Percentiles rank a stretch among this genome's conserved stretches.
Conservation (phyloP, 1,140 invertebrate genomes). For the Drosophila elegans region DNA sequence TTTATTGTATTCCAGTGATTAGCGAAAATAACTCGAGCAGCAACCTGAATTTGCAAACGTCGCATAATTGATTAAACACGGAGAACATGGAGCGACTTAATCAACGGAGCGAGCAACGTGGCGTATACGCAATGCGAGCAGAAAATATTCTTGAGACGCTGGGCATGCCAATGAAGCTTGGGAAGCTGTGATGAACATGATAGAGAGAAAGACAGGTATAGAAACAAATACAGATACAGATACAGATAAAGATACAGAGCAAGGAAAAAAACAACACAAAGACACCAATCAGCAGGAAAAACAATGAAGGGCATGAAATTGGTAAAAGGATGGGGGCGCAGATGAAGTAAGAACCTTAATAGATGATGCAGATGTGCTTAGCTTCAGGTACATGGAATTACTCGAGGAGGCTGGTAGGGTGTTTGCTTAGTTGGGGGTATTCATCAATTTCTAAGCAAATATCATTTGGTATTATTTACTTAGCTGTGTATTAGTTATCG, state of each 20-base stretch:
- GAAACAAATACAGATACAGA: constrained; percentile 18
- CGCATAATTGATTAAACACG: constrained; percentile 76
- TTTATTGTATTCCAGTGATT: constrained; percentile 59
- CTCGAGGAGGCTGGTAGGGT: not conserved
- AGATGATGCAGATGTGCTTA: constrained; percentile 45
- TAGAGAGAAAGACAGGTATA: constrained; percentile 5
- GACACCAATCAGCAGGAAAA: constrained; percentile 74
- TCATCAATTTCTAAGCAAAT: not conserved
- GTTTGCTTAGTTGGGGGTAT: not conserved
- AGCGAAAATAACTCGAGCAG: constrained; percentile 56
- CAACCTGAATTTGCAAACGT: constrained; percentile 61
- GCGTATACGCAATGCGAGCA: constrained; percentile 67
- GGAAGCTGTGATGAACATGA: constrained; percentile 32
- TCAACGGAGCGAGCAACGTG: constrained; percentile 66
- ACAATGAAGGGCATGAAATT: constrained; percentile 46
- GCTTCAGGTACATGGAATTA: constrained; percentile 26
- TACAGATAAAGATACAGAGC: constrained; percentile 5
- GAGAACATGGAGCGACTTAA: constrained; percentile 64
- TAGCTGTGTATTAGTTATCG: too few relatives aligned
- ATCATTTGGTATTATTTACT: too few relatives aligned
- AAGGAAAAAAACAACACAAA: constrained; percentile 59
- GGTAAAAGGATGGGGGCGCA: constrained; percentile 22
- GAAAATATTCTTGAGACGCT: constrained; percentile 9
- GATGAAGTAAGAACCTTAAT: constrained; percentile 41
- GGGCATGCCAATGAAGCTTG: constrained; percentile 29